phyloP scores from a whole-genome alignment of 2,888 invertebrate genomes.

The Cremastinae sp. region DNA sequence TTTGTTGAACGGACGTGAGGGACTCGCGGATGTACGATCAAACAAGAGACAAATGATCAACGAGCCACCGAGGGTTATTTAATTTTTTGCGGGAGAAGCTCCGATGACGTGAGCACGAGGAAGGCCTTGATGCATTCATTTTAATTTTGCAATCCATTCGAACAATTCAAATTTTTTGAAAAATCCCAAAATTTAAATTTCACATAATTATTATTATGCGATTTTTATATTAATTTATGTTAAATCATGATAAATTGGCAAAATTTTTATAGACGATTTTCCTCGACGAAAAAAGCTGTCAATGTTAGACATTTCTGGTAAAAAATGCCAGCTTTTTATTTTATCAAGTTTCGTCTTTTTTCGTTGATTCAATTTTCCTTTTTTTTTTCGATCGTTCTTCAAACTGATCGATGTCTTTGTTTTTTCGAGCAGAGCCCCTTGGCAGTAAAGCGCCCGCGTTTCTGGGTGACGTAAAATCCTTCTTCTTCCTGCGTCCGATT shows the following conservation, averaged over 20 bases:
- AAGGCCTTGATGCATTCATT: conserved; percentile 30
- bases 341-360: too few relatives aligned
- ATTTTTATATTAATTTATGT: too few relatives aligned
- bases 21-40: conserved; percentile 36
- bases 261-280: too few relatives aligned
- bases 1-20: conserved; percentile 14
- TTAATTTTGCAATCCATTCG: neutral
- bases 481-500: conserved; percentile 67
- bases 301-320: too few relatives aligned
- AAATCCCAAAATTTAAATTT: too few relatives aligned
- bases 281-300: too few relatives aligned
- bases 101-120: conserved; percentile 20
- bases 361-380: conserved; percentile 2
- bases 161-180: too few relatives aligned
- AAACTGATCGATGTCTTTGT: conserved; percentile 33
- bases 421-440: conserved; percentile 68
- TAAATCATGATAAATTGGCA: too few relatives aligned
- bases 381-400: neutral
- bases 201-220: too few relatives aligned
- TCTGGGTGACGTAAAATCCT: conserved; percentile 71
- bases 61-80: conserved; percentile 40
- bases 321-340: too few relatives aligned
- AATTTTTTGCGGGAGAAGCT: conserved; percentile 7
- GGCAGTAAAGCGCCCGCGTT: conserved; percentile 74
- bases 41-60: conserved; percentile 28